Evolutionary conservation across 2,888 invertebrate genomes (phyloP), one percentile per base, ranked within the genome.

Genomic region (Synergus japonicus): DNA sequence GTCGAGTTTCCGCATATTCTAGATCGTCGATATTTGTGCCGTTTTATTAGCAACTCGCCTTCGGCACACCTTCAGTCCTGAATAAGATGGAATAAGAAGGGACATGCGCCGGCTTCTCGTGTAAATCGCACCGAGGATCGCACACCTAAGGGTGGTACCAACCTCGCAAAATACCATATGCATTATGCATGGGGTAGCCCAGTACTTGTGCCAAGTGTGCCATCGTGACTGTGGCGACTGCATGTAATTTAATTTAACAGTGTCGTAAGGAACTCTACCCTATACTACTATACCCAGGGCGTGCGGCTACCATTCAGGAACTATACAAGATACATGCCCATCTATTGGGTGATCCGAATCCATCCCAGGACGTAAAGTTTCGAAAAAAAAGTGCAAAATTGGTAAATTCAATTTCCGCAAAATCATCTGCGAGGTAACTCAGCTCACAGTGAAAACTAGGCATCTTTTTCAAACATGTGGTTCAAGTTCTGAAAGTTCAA

Each of bases 181-280:
- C 90, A 90, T 90, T 87, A 90, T 90, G 90, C 90, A 90, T 90
- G 84, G 86, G 86, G 86, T 83, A 79, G 85, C 84, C 83, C 84
- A 85, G 85, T 82, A 86, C 88, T 88, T 86, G 89, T 90, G 90
- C 90, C 90, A 90, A 90, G 90, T 90, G 88, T 88, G 88, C 86
- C 89, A 86, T 87, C 87, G 88, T 88, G 89, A 89, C 90, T 90
- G 88, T 88, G 88, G 88, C 85, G 89, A 88, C 89, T 90, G 89
- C 87, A 88, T 88, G 89, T 90, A 90, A 90, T 90, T 90, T 90
- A 89, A 90, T 90, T 90, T 90, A 89, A 90, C 88, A 88, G 88
- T 86, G 84, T 88, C 89, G 87, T 89, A 90, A 90, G 89, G 88
- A 88, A 89, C 84, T 84, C 85, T 78, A 83, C 81, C 84, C 81